phyloP scores from a whole-genome alignment of 2,888 invertebrate genomes.

The Scaptomyza cyrtandrae region DNA sequence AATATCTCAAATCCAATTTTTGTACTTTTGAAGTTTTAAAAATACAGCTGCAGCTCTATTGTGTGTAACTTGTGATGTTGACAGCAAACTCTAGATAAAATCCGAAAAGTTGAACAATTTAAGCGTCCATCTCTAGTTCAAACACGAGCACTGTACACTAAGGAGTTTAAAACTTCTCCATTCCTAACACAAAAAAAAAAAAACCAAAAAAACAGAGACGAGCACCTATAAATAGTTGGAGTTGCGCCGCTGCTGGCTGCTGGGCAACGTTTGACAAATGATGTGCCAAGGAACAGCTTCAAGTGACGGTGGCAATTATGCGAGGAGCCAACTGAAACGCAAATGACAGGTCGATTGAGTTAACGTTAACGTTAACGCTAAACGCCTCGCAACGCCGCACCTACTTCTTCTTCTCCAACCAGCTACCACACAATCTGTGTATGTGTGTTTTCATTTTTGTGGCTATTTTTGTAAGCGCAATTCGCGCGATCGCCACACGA shows the following conservation, averaged over 20 bases:
- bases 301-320: slow-evolving; percentile 83
- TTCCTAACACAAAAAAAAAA: slow-evolving; percentile 6
- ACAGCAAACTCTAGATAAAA: too few relatives aligned
- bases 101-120: too few relatives aligned
- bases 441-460: slow-evolving; percentile 12
- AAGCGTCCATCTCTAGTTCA: slow-evolving; percentile 20
- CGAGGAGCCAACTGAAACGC: slow-evolving; percentile 73
- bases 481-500: slow-evolving; percentile 65
- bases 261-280: slow-evolving; percentile 78
- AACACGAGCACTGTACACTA: slow-evolving; percentile 9
- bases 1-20: too few relatives aligned
- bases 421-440: slow-evolving; percentile 16
- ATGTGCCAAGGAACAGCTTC: slow-evolving; percentile 82
- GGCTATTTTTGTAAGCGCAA: slow-evolving; percentile 68
- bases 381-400: slow-evolving; percentile 63
- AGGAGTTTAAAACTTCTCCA: slow-evolving; percentile 25
- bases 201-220: slow-evolving; percentile 1
- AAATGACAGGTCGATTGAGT: slow-evolving; percentile 83
- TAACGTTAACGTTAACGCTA: slow-evolving; percentile 82
- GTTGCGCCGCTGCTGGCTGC: slow-evolving; percentile 42
- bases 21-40: too few relatives aligned
- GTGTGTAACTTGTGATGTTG: too few relatives aligned
- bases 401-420: slow-evolving; percentile 29
- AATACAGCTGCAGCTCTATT: neutral
- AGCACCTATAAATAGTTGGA: slow-evolving; percentile 57